These are phyloP conservation scores for Ptyas mucosa DNA, from an alignment of 2,113 vertebrate genomes.

Conservation along the genomic window DNA sequence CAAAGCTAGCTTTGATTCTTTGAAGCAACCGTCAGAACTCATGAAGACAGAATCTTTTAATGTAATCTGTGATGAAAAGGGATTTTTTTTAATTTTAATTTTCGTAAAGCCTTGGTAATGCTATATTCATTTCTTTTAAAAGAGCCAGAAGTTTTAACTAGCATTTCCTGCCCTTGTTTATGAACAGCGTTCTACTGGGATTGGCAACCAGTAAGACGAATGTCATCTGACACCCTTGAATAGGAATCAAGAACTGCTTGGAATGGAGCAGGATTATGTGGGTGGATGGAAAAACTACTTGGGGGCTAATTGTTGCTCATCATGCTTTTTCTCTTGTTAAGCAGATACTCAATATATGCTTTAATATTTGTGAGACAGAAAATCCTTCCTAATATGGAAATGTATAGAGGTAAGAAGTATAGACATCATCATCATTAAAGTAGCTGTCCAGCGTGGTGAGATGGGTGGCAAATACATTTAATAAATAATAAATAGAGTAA, in stretches of 20 bases:
- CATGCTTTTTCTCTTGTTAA: conserved; percentile 42
- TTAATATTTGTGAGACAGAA: conserved; percentile 35
- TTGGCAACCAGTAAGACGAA: conserved; percentile 48
- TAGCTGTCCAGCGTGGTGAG: not conserved
- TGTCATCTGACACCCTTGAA: conserved; percentile 57
- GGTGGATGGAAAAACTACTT: conserved; percentile 47
- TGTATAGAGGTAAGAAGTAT: not conserved
- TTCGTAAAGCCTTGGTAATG: not conserved
- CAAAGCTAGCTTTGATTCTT: conserved; percentile 62
- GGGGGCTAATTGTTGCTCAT: conserved; percentile 36
- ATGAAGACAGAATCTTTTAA: conserved; percentile 48
- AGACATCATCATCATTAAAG: not conserved
- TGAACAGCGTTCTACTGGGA: conserved; percentile 51
- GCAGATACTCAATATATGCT: conserved; percentile 19
- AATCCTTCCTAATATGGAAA: not conserved
- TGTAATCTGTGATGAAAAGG: conserved; percentile 56
- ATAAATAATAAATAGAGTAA: not conserved
- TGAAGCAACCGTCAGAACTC: conserved; percentile 46
- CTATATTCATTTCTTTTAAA: conserved; percentile 16
- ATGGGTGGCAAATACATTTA: not conserved
- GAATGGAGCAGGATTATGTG: conserved; percentile 38
- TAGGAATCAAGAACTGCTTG: conserved; percentile 40
- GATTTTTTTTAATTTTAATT: conserved; percentile 32
- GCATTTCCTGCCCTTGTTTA: conserved; percentile 50
- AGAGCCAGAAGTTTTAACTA: conserved; percentile 44